phyloP scores from a whole-genome alignment of 2,113 vertebrate species.

The Turdus rufiventris region DNA sequence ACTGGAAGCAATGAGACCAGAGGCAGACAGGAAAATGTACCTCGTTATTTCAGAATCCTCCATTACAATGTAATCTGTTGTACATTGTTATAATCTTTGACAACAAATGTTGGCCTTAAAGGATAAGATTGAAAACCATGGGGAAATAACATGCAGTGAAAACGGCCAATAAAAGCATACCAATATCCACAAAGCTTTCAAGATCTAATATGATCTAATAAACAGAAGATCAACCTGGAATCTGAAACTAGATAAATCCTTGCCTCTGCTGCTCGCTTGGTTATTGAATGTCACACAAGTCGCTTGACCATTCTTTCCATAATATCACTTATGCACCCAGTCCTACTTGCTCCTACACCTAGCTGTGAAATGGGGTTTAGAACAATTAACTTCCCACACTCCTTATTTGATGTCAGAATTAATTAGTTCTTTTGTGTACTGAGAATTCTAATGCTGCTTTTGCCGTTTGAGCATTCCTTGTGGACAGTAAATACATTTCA shows the following conservation, averaged over 20 bases:
- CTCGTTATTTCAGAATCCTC: not conserved
- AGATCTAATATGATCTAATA: conserved; percentile 17
- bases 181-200: not conserved
- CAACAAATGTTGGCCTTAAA: not conserved
- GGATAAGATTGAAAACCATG: not conserved
- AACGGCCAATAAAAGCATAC: not conserved
- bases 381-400: not conserved
- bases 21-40: not conserved
- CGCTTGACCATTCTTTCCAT: not conserved
- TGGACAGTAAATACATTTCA: not conserved
- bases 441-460: not conserved
- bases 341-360: not conserved
- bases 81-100: not conserved
- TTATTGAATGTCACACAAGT: not conserved
- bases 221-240: conserved; percentile 3
- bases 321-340: not conserved
- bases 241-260: not conserved
- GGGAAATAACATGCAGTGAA: conserved; percentile 4
- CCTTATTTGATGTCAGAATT: conserved; percentile 10
- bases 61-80: not conserved
- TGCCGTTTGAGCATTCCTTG: not conserved
- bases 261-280: not conserved
- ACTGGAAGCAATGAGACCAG: not conserved
- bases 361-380: not conserved
- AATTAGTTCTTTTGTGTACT: not conserved